A percentile compares a stretch with the other conserved stretches of the same genome.
phyloP scores from a whole-genome alignment of 2,888 invertebrate genomes.

The Tachystola acroxantha region DNA sequence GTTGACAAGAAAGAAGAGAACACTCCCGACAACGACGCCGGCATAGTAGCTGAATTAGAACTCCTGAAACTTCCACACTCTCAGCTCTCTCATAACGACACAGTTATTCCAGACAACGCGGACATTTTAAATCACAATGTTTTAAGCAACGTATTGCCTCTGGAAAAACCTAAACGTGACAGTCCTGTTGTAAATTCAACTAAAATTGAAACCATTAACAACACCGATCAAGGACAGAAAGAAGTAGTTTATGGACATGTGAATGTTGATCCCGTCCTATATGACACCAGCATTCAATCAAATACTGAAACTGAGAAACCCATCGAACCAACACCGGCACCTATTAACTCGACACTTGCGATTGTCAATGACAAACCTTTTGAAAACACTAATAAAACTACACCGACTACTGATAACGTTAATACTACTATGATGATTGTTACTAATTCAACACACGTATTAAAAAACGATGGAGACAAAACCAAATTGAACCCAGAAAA shows the following conservation, averaged over 20 bases:
- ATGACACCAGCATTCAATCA: constrained; percentile 34
- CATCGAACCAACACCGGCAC: constrained; percentile 17
- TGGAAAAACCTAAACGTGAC: constrained; percentile 69
- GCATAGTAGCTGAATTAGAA: constrained; percentile 67
- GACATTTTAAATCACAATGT: constrained; percentile 47
- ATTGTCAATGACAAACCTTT: constrained; percentile 15
- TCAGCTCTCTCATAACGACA: constrained; percentile 35
- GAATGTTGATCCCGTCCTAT: constrained; percentile 58
- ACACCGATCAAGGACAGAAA: constrained; percentile 60
- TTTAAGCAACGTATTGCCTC: constrained; percentile 43
- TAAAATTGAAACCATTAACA: constrained; percentile 31
- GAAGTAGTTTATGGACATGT: constrained; percentile 67
- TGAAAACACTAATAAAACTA: constrained; percentile 11
- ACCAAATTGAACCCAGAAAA: constrained; percentile 66
- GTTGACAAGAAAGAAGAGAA: constrained; percentile 57
- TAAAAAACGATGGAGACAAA: constrained; percentile 46
- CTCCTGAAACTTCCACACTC: constrained; percentile 57
- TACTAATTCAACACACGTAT: constrained; percentile 26
- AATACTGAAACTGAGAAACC: constrained; percentile 18
- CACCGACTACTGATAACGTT: no score
- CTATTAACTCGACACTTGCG: constrained; percentile 21
- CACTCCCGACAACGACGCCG: constrained; percentile 39
- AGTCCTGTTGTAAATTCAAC: constrained; percentile 47
- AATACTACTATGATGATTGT: constrained; percentile 18
- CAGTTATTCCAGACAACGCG: constrained; percentile 29